phyloP scores from a whole-genome alignment of 2,888 invertebrate species.

The Aricia artaxerxes region DNA sequence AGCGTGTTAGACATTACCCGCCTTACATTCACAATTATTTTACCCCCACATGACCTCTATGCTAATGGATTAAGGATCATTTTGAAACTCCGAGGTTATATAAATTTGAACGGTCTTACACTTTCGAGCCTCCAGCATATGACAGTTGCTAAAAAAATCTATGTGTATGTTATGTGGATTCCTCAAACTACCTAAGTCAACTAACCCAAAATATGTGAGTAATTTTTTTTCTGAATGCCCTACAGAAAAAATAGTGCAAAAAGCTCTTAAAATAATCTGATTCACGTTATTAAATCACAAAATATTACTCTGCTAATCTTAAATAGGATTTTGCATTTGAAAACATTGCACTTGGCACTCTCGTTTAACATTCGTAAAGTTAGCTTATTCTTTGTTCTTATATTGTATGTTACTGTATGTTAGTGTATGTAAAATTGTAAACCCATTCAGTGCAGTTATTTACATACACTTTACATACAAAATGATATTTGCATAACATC shows the following conservation, averaged over 20 bases:
- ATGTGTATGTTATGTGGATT: neutral
- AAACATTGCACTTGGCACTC: too few relatives aligned
- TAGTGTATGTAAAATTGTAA: neutral
- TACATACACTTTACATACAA: slow-evolving; percentile 16
- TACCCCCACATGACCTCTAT: neutral
- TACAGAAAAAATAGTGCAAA: too few relatives aligned
- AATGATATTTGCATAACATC: slow-evolving; percentile 12
- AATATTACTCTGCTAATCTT: too few relatives aligned
- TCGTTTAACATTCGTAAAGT: neutral
- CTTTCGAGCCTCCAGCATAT: neutral
- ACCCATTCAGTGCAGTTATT: neutral
- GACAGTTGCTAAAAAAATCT: neutral
- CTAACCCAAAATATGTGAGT: neutral
- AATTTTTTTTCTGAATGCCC: too few relatives aligned
- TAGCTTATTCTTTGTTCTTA: neutral
- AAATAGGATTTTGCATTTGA: too few relatives aligned
- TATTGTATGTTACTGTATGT: neutral
- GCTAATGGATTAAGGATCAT: neutral
- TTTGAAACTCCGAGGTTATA: neutral
- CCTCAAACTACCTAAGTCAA: neutral
- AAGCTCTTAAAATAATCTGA: too few relatives aligned
- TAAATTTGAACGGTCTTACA: neutral
- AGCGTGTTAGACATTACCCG: slow-evolving; percentile 69
- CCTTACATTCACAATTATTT: slow-evolving; percentile 44
- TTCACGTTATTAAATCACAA: too few relatives aligned